These are phyloP conservation scores for Agapostemon virescens DNA, from an alignment of 2,888 invertebrate species.

Conservation along the genomic window DNA sequence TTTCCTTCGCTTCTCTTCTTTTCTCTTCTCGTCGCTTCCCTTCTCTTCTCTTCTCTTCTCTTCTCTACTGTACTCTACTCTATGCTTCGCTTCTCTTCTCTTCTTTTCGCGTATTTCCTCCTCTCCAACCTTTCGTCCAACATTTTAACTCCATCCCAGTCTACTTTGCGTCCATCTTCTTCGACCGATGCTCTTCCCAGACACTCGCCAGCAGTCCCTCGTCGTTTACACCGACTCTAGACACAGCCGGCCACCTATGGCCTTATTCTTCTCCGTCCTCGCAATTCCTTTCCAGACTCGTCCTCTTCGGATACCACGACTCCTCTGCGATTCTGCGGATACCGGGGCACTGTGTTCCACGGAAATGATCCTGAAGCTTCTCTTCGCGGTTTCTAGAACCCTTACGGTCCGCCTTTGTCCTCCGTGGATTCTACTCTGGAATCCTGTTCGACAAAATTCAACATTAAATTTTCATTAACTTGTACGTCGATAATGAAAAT, in stretches of 20 bases:
- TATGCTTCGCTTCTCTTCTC: not conserved
- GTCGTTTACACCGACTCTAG: conserved; percentile 19
- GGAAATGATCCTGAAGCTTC: not conserved
- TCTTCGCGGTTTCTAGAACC: not conserved
- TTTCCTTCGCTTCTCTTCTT: not conserved
- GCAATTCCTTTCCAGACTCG: conserved; percentile 20
- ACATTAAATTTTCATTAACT: not conserved
- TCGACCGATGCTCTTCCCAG: conserved; percentile 3
- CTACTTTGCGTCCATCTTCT: conserved; percentile 23
- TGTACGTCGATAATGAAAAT: too few species aligned
- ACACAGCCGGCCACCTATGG: conserved; percentile 16
- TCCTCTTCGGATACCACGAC: not conserved
- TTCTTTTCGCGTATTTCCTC: not conserved
- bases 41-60: conserved; percentile 12
- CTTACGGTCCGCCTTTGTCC: not conserved
- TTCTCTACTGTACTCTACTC: conserved; percentile 28
- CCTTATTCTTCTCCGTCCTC: conserved; percentile 32
- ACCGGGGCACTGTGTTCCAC: not conserved
- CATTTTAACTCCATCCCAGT: not conserved
- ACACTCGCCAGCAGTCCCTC: not conserved
- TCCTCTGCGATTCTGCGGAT: not conserved
- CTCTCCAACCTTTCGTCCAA: not conserved
- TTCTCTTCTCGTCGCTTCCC: not conserved
- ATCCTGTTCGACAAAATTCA: not conserved
- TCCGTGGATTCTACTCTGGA: not conserved